phyloP scores from a whole-genome alignment of 2,113 vertebrate species.

The Aythya baeri region DNA sequence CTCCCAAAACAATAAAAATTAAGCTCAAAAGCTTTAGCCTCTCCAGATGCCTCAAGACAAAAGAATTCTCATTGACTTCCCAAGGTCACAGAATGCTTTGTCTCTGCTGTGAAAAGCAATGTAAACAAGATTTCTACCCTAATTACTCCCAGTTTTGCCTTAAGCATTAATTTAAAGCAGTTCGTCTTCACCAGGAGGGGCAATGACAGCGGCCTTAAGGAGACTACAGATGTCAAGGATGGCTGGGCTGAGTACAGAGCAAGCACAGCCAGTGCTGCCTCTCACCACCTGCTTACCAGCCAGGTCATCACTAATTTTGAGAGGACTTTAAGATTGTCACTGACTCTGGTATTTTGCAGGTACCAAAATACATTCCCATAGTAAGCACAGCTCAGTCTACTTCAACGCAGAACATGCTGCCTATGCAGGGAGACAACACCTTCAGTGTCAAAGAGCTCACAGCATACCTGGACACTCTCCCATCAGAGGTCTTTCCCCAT shows the following conservation, averaged over 20 bases:
- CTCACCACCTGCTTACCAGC: not conserved
- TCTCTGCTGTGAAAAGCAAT: not conserved
- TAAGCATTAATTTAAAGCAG: not conserved
- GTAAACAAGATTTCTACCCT: not conserved
- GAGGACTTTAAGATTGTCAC: not conserved
- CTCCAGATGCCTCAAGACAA: not conserved
- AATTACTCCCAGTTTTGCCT: not conserved
- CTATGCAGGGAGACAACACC: too few species aligned
- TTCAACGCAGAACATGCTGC: too few species aligned
- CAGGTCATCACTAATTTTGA: not conserved
- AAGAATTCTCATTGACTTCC: not conserved
- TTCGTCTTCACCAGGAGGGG: not conserved
- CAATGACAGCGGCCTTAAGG: not conserved
- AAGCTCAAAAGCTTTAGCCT: not conserved
- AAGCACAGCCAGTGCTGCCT: not conserved
- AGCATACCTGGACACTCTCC: not conserved
- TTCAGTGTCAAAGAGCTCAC: not conserved
- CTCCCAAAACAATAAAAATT: not conserved
- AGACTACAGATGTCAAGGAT: not conserved
- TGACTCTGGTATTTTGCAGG: too few species aligned
- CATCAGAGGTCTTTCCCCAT: too few species aligned
- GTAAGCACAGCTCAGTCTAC: not conserved
- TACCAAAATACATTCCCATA: not conserved
- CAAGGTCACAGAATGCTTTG: too few species aligned
- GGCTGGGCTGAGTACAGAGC: not conserved